phyloP scores from a whole-genome alignment of 2,797 vertebrate species.

The Mustela erminea region DNA sequence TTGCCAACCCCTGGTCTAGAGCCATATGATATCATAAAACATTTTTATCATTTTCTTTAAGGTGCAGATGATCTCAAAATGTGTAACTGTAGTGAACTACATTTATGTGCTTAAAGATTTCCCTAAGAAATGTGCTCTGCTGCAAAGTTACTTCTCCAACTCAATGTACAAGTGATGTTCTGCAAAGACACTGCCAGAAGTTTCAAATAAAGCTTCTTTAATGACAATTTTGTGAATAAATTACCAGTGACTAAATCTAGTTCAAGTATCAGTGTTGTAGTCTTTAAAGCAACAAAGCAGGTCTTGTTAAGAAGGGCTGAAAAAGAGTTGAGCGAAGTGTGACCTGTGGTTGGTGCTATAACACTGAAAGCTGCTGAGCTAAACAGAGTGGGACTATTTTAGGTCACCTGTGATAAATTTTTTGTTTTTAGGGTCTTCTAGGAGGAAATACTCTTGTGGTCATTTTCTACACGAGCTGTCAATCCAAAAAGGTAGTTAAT shows the following conservation, averaged over 20 bases:
- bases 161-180: not conserved
- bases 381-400: not conserved
- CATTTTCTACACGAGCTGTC: not conserved
- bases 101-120: conserved; percentile 20
- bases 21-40: not conserved
- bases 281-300: not conserved
- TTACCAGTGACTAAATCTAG: conserved; percentile 1
- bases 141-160: not conserved
- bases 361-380: not conserved
- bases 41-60: not conserved
- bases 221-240: not conserved
- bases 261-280: not conserved
- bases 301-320: not conserved
- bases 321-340: not conserved
- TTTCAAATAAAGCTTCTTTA: not conserved
- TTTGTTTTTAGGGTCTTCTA: conserved; percentile 30
- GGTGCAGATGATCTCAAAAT: conserved; percentile 1
- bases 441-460: not conserved
- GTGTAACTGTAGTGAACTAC: not conserved
- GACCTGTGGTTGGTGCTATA: not conserved
- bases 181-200: not conserved
- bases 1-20: not conserved
- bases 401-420: not conserved
- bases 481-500: not conserved
- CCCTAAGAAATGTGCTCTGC: not conserved